Conservation (phyloP, 1,140 invertebrate genomes). For the silkworm (Bombyx mori) region DNA sequence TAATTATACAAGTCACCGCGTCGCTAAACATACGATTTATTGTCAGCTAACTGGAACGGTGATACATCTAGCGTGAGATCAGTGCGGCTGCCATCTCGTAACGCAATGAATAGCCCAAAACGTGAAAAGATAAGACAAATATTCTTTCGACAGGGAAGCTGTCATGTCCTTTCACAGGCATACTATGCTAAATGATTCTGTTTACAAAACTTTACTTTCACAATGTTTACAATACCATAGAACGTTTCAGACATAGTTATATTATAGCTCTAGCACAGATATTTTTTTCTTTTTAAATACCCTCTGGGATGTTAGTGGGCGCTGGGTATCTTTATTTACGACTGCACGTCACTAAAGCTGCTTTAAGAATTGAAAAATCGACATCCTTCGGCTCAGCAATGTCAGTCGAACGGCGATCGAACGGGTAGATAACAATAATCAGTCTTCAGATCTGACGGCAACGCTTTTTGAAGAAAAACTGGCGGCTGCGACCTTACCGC, state of each 20-base stretch:
- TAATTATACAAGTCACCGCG: constrained; percentile 62
- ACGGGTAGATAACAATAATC: constrained; percentile 42
- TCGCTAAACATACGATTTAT: constrained; percentile 66
- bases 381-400: constrained; percentile 32
- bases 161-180: constrained; percentile 20
- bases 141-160: constrained; percentile 15
- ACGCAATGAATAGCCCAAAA: constrained; percentile 34
- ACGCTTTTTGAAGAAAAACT: constrained; percentile 43
- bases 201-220: neutral
- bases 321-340: constrained; percentile 33
- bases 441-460: constrained; percentile 39
- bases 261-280: neutral
- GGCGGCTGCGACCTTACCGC: constrained; percentile 33
- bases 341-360: constrained; percentile 24
- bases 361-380: constrained; percentile 48
- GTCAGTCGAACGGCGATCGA: constrained; percentile 45
- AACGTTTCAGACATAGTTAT: constrained; percentile 1
- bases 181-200: constrained; percentile 24
- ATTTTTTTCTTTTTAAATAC: too few relatives aligned
- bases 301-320: neutral
- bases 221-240: too few relatives aligned
- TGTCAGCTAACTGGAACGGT: constrained; percentile 54
- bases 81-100: constrained; percentile 30
- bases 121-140: constrained; percentile 46
- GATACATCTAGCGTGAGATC: constrained; percentile 51